phyloP scores from a whole-genome alignment of 2,888 invertebrate species.

The Himalopsyche kuldschensis region DNA sequence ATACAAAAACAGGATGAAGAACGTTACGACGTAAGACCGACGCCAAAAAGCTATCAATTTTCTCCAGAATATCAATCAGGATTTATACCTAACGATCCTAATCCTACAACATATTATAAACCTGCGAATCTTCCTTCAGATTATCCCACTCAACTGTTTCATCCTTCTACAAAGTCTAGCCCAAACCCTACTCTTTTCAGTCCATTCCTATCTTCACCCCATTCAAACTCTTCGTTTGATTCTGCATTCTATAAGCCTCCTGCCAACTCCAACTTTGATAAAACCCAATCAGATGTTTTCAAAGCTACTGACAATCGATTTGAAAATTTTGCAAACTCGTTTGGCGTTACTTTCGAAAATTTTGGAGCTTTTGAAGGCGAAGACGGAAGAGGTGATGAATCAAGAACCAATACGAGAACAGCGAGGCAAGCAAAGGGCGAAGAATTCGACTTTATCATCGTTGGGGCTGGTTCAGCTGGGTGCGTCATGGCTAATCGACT shows the following conservation, averaged over 20 bases:
- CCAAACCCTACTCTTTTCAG: constrained; percentile 2
- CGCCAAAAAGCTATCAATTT: background rate
- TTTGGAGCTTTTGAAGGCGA: background rate
- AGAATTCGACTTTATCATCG: constrained; percentile 64
- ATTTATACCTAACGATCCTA: background rate
- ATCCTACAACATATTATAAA: background rate
- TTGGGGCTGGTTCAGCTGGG: constrained; percentile 70
- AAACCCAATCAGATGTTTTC: constrained; percentile 16
- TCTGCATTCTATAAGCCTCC: constrained; percentile 5
- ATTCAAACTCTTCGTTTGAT: constrained; percentile 15
- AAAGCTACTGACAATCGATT: constrained; percentile 27
- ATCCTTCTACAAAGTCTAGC: background rate
- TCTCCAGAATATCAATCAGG: background rate
- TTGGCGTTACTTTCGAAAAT: constrained; percentile 21
- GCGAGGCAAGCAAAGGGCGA: constrained; percentile 42
- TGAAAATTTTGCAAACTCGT: constrained; percentile 26
- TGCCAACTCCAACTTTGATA: constrained; percentile 9
- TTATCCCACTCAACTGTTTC: background rate
- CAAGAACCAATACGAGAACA: background rate
- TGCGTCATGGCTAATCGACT: constrained; percentile 68
- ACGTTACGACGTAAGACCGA: background rate
- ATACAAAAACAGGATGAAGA: background rate
- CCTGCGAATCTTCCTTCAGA: background rate
- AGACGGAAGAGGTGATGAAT: background rate
- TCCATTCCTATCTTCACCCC: constrained; percentile 15